phyloP scores from a whole-genome alignment of 2,888 invertebrate species.

The Microplitis manilae region DNA sequence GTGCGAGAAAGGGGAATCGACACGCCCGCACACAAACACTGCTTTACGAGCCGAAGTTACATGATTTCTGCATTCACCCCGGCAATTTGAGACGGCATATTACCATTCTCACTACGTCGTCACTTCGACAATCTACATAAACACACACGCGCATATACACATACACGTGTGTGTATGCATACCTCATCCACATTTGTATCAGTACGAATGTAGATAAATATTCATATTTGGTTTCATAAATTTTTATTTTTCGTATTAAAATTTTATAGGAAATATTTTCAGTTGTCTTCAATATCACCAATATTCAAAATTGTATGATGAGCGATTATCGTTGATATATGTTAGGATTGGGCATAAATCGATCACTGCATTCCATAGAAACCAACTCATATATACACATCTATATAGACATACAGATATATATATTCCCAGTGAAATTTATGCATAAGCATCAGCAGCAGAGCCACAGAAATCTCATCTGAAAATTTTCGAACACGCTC shows the following conservation, averaged over 20 bases:
- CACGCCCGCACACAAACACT: constrained; percentile 49
- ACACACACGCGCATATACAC: neutral
- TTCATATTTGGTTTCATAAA: too few relatives aligned
- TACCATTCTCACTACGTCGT: constrained; percentile 21
- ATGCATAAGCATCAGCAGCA: constrained; percentile 19
- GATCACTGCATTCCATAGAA: neutral
- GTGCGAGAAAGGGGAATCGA: constrained; percentile 28
- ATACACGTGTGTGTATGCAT: neutral
- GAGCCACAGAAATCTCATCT: constrained; percentile 44
- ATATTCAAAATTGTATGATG: too few relatives aligned
- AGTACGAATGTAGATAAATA: neutral
- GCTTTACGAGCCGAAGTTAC: constrained; percentile 61
- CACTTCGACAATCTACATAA: constrained; percentile 2
- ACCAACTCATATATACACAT: constrained; percentile 12
- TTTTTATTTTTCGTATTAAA: too few relatives aligned
- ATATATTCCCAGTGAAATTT: constrained; percentile 33
- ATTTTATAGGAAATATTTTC: too few relatives aligned
- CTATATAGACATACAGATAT: constrained; percentile 40
- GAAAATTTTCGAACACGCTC: constrained; percentile 64
- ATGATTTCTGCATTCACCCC: constrained; percentile 65
- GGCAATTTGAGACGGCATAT: constrained; percentile 31
- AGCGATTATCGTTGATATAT: too few relatives aligned
- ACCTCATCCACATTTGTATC: neutral
- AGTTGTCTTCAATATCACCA: too few relatives aligned
- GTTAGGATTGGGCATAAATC: too few relatives aligned